Base-by-base conservation (phyloP, 2,113 vertebrate genomes). In the Crotalus tigris region DNA sequence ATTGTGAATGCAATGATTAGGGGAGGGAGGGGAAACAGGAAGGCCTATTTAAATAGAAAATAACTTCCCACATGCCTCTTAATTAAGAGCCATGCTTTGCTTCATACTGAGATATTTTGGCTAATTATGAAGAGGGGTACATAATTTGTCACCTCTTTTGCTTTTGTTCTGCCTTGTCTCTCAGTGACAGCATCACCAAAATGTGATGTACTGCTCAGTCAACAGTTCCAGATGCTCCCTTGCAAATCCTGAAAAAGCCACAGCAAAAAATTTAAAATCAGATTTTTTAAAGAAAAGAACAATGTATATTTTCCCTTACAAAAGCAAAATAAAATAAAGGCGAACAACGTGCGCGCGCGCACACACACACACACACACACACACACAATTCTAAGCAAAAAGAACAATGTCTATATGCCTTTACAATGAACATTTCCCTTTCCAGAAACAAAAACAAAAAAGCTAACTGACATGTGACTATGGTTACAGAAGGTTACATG, bases 81-180 rank as follows among this genome's bases (percentile, higher is more conserved):
- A 98, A 98, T 98, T 97, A 97, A 97, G 96, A 98, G 95, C 96
- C 91, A 89, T 13, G 96, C 97, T 97, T 97, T 97, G 97, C 97
- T 98, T 97, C 97, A 97, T 94, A 95, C 97, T 90, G 95, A 96
- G 97, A 97, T 97, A 97, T 97, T 98, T 98, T 97, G 97, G 97
- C 98, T 98, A 98, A 98, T 98, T 98, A 97, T 95, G 44, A 96
- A 97, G 58, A 64, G 51, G 57, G 98, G 97, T 96, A 97, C 97
- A 97, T 97, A 98, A 98, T 98, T 98, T 98, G 98, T 98, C 97
- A 98, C 95, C 85, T 98, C 97, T 97, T 98, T 97, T 98, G 98
- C 98, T 98, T 97, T 97, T 21, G 91, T 98, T 97, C 95, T 94
- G 55, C 95, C 75, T 93, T 4, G 94, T 96, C 95, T 97, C 91